Base-by-base conservation (phyloP, 2,888 invertebrate species). In the Scaptomyza cyrtandrae region DNA sequence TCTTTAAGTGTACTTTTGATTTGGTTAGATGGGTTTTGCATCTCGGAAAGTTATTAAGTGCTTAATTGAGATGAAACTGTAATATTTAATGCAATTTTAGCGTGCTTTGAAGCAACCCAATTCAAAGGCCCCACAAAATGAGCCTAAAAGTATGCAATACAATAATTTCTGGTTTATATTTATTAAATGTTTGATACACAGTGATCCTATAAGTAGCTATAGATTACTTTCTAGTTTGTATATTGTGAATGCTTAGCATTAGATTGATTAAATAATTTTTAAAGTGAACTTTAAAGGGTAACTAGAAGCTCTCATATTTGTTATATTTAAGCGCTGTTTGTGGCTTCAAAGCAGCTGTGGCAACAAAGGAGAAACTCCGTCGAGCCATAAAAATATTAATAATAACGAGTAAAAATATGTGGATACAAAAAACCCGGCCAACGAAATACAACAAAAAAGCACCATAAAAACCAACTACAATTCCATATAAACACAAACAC, bases 321-420 rank as follows among this genome's bases (percentile, higher is more conserved):
- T 41, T 44, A 31, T 31, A 54, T 59, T 53, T 49, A 49, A 64
- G 75, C 39, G 35, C 39, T 45, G 46, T 54, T 75, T 65, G 69
- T 37, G 70, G 73, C 50, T 52, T 50, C 43, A 60, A 60, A 57
- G 65, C 59, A 62, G 55, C 61, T 67, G 61, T 35, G 60, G 39
- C 64, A 65, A 70, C 57, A 64, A 54, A 39, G 13, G 44, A 43
- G 43, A 10, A 62, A 65, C 70, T 75, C 55, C 58, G 61, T 53
- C 55, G 61, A 71, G 61, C 61, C 61, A 75, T 71, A 74, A 75
- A 75, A 74, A 71, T 74, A 71, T 71, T 50, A 50, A 50, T 35
- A 50, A 50, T 75, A 71, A 71, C 66, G 66, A 75, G 61, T 57
- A 48, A 65, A 74, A 69, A 61, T 48, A 52, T 39, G 39, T 65